Base-by-base conservation (phyloP, 2,797 vertebrate genomes). In the Diplodus sargus region DNA sequence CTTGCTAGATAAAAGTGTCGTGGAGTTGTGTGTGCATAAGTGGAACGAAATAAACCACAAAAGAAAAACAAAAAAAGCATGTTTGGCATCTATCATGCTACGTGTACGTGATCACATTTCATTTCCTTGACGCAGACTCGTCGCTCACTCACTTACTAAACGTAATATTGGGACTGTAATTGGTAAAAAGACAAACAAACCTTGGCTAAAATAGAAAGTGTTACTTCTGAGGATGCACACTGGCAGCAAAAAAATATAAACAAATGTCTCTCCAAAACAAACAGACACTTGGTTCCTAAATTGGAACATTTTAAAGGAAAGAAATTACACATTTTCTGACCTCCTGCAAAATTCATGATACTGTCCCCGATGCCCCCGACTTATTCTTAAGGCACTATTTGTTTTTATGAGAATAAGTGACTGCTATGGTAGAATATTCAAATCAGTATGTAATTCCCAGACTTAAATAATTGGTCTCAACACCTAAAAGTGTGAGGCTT, bases 391-490 rank as follows among this genome's bases (percentile, higher is more conserved):
- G 42, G 20, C 39, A 34, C 68, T 48, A 34, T 22, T 16, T 53
- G 11, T 66, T 78, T 73, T 67, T 43, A 18, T n/a, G 28, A 68
- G 62, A 78, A 39, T 52, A 56, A 47, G 51, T 68, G 5, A 63
- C 62, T 87, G 73, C 76, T 85, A 34, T 76, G 15, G 23, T 56
- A 18, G 11, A 70, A 75, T 51, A 70, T 76, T 77, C 43, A 66
- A 87, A 83, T 20, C 14, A 47, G 54, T 18, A 64, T 25, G 49
- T 66, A 58, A 68, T 76, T 4, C 34, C 16, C 28, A 34, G 57
- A 74, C 63, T 71, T 81, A 60, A 61, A 75, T 89, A 76, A 87
- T 69, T 84, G 73, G 62, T 47, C 57, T 51, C 30, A 72, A 76
- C 74, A 64, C 49, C 42, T 51, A 3, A 56, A 48, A 56, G 57